Percentiles rank a stretch among this genome's conserved stretches.
Evolutionary conservation across 2,113 vertebrate species (phyloP).

Genomic region (Saiga tatarica): DNA sequence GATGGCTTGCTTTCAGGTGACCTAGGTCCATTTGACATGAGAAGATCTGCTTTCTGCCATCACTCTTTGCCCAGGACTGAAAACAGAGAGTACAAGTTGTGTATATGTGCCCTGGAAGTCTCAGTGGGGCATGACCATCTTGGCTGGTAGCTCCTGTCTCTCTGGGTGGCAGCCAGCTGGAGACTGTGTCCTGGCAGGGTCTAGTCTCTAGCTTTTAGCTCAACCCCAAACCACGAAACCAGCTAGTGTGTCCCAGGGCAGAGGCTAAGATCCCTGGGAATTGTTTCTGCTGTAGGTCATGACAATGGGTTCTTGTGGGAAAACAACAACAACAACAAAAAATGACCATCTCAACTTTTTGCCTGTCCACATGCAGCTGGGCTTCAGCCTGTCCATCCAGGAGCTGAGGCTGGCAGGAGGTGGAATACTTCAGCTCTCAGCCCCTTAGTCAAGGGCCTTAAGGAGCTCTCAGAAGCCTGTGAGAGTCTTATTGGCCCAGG

Average conservation of each 20-base stretch:
- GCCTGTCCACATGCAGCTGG: accelerated
- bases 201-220: background rate
- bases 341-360: background rate
- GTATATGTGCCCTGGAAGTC: background rate
- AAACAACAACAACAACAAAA: no score
- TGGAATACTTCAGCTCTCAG: background rate
- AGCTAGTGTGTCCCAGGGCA: background rate
- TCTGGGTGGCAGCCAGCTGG: background rate
- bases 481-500: background rate
- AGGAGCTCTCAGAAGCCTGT: background rate
- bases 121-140: background rate
- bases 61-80: background rate
- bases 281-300: background rate
- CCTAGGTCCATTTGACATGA: background rate
- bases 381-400: accelerated
- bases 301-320: accelerated
- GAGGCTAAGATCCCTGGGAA: background rate
- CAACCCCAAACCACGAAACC: background rate
- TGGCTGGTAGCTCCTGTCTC: background rate
- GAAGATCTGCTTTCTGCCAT: background rate
- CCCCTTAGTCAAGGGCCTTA: accelerated
- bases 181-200: background rate
- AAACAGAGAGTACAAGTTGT: background rate
- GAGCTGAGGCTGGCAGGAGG: background rate
- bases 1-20: no score